Evolutionary conservation across 2,888 invertebrate genomes (phyloP).

Genomic region (Homarus gammarus): DNA sequence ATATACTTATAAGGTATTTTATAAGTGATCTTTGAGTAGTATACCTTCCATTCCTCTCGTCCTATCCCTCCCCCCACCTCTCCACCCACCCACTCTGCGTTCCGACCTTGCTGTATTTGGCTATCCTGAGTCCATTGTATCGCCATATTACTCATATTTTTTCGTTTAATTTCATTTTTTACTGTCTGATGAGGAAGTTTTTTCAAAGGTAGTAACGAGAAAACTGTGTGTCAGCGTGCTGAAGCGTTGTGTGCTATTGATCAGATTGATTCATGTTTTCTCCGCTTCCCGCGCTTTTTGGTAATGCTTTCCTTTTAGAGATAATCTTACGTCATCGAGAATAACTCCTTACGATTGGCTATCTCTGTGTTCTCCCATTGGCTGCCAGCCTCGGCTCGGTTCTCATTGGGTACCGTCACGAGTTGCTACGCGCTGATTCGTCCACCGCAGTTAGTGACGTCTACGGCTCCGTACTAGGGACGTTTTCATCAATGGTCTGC

Average conservation of each 20-base stretch:
- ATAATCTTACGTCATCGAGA: slow-evolving; percentile 48
- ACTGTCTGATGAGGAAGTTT: neutral
- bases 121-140: neutral
- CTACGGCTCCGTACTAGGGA: slow-evolving; percentile 60
- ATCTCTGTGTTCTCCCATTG: slow-evolving; percentile 49
- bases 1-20: slow-evolving; percentile 25
- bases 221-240: neutral
- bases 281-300: slow-evolving; percentile 65
- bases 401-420: slow-evolving; percentile 29
- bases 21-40: slow-evolving; percentile 15
- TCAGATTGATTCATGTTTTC: slow-evolving; percentile 53
- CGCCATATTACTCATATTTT: slow-evolving; percentile 7
- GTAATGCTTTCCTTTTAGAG: slow-evolving; percentile 55
- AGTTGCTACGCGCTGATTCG: slow-evolving; percentile 37
- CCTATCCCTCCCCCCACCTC: slow-evolving; percentile 1
- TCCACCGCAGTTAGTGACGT: slow-evolving; percentile 38
- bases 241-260: slow-evolving; percentile 22
- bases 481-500: slow-evolving; percentile 73
- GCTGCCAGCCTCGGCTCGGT: neutral
- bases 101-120: slow-evolving; percentile 34
- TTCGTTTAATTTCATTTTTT: neutral
- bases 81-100: slow-evolving; percentile 27
- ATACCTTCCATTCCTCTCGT: neutral
- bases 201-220: neutral
- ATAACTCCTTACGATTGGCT: slow-evolving; percentile 23